These are phyloP conservation scores for Otis tarda DNA, from an alignment of 2,113 vertebrate genomes.

Conservation along the genomic window DNA sequence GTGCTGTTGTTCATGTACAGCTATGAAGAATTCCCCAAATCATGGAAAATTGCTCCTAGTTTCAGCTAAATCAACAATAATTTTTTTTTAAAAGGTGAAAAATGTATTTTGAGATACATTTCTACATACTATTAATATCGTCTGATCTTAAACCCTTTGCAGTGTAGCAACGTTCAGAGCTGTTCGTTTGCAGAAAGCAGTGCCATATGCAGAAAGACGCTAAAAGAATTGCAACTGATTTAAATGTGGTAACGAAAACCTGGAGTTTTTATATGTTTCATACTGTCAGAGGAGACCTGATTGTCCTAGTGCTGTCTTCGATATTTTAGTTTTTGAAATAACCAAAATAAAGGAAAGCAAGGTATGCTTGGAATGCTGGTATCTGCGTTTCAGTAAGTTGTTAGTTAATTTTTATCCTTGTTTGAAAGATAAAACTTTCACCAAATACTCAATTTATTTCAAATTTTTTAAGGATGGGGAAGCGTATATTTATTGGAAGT, in stretches of 20 bases:
- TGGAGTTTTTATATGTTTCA: not conserved
- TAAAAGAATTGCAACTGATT: not conserved
- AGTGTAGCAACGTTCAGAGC: not conserved
- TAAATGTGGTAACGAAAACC: not conserved
- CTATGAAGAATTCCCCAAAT: slow-evolving; percentile 56
- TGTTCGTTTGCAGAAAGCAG: not conserved
- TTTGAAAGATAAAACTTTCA: not conserved
- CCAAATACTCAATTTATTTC: not conserved
- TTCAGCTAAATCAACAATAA: slow-evolving; percentile 24
- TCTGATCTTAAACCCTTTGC: not conserved
- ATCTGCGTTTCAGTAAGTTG: not conserved
- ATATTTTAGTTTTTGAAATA: not conserved
- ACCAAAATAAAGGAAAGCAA: not conserved
- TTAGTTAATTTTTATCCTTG: not conserved
- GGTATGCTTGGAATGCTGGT: not conserved
- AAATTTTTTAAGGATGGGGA: not conserved
- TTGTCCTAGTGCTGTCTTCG: not conserved
- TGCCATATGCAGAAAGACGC: not conserved
- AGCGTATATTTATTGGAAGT: not conserved
- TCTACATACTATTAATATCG: not conserved
- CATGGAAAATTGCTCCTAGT: slow-evolving; percentile 37
- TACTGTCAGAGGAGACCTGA: not conserved
- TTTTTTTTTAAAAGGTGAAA: slow-evolving; percentile 32
- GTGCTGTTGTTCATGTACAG: slow-evolving; percentile 7
- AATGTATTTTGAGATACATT: not conserved